Evolutionary conservation across 2,797 vertebrate genomes (phyloP).

Genomic region (Mormyrus hasselquistii): DNA sequence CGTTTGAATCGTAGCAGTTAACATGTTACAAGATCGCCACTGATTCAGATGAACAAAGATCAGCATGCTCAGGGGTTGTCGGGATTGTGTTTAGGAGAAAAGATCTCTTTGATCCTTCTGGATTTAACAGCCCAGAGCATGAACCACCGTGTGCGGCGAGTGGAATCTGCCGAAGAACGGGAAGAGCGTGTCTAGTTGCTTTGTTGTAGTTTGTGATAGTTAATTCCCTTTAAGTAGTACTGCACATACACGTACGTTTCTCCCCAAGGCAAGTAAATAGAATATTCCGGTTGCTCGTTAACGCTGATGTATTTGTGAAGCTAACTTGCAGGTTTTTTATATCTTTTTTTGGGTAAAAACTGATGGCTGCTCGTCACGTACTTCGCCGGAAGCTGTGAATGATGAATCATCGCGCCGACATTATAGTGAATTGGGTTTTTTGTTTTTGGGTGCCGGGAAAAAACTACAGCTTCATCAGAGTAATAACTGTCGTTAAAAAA

Average conservation of each 20-base stretch:
- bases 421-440: not conserved
- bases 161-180: not conserved
- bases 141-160: not conserved
- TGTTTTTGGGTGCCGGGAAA: not conserved
- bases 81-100: not conserved
- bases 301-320: conserved; percentile 5
- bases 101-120: not conserved
- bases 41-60: not conserved
- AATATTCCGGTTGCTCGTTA: not conserved
- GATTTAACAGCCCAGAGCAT: not conserved
- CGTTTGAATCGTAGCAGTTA: not conserved
- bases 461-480: not conserved
- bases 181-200: not conserved
- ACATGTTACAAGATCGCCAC: not conserved
- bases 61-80: not conserved
- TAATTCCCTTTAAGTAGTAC: conserved; percentile 4
- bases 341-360: not conserved
- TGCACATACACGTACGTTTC: conserved; percentile 3
- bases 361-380: not conserved
- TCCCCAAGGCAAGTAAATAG: not conserved
- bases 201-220: not conserved
- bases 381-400: conserved; percentile 13
- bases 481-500: conserved; percentile 1
- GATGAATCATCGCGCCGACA: not conserved
- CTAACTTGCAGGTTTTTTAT: not conserved